Percentiles rank a stretch among this genome's conserved stretches.
Evolutionary conservation across 2,888 invertebrate genomes (phyloP).

Genomic region (Nomada ruficornis): DNA sequence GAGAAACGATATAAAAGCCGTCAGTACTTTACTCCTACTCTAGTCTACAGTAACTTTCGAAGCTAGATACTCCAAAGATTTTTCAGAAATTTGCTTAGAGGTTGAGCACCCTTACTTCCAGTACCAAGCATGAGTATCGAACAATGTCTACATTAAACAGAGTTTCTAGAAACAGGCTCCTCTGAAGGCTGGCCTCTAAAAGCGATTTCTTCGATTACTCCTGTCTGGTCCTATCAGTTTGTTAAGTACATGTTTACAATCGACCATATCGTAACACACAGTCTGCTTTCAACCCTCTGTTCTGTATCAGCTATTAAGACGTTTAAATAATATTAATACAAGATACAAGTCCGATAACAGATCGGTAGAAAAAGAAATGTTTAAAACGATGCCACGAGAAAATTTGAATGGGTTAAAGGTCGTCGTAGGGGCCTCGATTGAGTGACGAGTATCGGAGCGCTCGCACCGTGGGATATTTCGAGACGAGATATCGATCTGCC

Average conservation of each 20-base stretch:
- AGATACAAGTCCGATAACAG: constrained; percentile 59
- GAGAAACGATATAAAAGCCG: too few species aligned
- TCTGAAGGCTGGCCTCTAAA: constrained; percentile 26
- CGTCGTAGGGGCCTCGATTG: constrained; percentile 61
- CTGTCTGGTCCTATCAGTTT: constrained; percentile 61
- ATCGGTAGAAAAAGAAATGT: constrained; percentile 39
- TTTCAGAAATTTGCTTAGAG: too few species aligned
- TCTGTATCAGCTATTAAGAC: constrained; percentile 73
- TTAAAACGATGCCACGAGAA: constrained; percentile 55
- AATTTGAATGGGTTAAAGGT: constrained; percentile 62
- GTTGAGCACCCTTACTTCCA: constrained; percentile 61
- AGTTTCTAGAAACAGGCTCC: constrained; percentile 54
- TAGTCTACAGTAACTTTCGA: background rate
- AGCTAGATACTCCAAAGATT: background rate
- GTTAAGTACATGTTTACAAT: constrained; percentile 76
- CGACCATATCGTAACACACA: constrained; percentile 29
- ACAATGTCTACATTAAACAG: constrained; percentile 72
- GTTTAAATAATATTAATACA: constrained; percentile 75
- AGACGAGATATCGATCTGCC: constrained; percentile 41
- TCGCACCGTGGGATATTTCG: constrained; percentile 40
- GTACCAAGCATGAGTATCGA: constrained; percentile 52
- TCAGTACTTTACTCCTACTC: background rate
- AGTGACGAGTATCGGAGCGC: constrained; percentile 41
- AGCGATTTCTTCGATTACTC: constrained; percentile 34
- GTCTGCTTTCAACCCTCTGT: constrained; percentile 28